These are phyloP conservation scores for Zaprionus camerounensis DNA, from an alignment of 1,140 invertebrate genomes.

Conservation along the genomic window DNA sequence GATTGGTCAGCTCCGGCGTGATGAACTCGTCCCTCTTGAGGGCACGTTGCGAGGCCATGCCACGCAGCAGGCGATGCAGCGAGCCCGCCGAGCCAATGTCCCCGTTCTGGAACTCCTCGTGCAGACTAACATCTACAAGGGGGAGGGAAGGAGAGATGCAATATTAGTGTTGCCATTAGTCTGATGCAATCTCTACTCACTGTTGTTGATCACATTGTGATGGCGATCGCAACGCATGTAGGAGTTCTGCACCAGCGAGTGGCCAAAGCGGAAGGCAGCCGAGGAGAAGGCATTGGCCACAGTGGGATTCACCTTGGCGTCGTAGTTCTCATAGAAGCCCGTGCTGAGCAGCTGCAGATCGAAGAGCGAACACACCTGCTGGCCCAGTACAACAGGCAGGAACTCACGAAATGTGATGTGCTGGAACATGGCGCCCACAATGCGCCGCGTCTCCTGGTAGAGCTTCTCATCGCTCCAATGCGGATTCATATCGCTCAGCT, in stretches of 20 bases:
- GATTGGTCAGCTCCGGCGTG: constrained; percentile 92
- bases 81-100: constrained; percentile 90
- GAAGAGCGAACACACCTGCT: constrained; percentile 89
- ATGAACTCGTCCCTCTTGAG: constrained; percentile 93
- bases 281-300: constrained; percentile 96
- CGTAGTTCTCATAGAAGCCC: constrained; percentile 90
- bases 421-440: constrained; percentile 93
- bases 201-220: constrained; percentile 88
- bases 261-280: constrained; percentile 98
- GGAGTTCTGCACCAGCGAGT: constrained; percentile 94
- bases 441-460: constrained; percentile 94
- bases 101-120: constrained; percentile 88
- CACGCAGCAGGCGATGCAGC: constrained; percentile 91
- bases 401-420: constrained; percentile 96
- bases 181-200: constrained; percentile 84
- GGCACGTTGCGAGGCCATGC: constrained; percentile 90
- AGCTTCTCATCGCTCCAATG: constrained; percentile 95
- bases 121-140: constrained; percentile 89
- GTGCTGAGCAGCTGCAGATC: constrained; percentile 87
- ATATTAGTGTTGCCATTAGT: background rate
- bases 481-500: constrained; percentile 91
- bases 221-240: constrained; percentile 88
- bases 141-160: background rate
- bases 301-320: constrained; percentile 92
- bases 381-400: constrained; percentile 92